phyloP scores from a whole-genome alignment of 2,888 invertebrate genomes.

The Rhamnusium bicolor region DNA sequence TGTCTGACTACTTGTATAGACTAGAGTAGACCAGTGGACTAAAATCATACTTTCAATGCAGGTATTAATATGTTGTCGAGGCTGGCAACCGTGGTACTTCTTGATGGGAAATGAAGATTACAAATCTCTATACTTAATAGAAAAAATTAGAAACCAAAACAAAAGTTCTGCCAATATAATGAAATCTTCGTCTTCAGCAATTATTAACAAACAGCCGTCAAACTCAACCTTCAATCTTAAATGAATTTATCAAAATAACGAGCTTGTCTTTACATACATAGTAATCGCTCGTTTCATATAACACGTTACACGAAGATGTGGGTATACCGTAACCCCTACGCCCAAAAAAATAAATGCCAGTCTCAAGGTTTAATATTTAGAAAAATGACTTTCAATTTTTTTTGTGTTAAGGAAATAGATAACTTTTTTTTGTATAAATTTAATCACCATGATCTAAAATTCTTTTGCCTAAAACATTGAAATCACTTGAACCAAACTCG shows the following conservation, averaged over 20 bases:
- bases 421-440: background rate
- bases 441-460: background rate
- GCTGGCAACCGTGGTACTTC: too few relatives aligned
- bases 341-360: slow-evolving; percentile 10
- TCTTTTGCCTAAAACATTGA: too few relatives aligned
- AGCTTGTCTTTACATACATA: background rate
- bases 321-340: slow-evolving; percentile 8
- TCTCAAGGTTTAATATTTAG: slow-evolving; percentile 17
- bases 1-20: too few relatives aligned
- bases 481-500: too few relatives aligned
- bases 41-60: too few relatives aligned
- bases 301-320: background rate
- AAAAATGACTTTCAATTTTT: slow-evolving; percentile 11
- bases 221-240: background rate
- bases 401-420: slow-evolving; percentile 1
- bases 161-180: background rate
- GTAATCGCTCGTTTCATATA: background rate
- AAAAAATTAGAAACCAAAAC: too few relatives aligned
- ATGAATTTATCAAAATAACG: background rate
- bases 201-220: too few relatives aligned
- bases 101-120: too few relatives aligned
- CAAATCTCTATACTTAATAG: too few relatives aligned
- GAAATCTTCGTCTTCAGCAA: too few relatives aligned
- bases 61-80: too few relatives aligned
- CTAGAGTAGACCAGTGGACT: too few relatives aligned